A percentile compares a stretch with the other conserved stretches of the same genome.
Evolutionary conservation across 2,888 invertebrate genomes (phyloP).

Genomic region (Polyommatus icarus): DNA sequence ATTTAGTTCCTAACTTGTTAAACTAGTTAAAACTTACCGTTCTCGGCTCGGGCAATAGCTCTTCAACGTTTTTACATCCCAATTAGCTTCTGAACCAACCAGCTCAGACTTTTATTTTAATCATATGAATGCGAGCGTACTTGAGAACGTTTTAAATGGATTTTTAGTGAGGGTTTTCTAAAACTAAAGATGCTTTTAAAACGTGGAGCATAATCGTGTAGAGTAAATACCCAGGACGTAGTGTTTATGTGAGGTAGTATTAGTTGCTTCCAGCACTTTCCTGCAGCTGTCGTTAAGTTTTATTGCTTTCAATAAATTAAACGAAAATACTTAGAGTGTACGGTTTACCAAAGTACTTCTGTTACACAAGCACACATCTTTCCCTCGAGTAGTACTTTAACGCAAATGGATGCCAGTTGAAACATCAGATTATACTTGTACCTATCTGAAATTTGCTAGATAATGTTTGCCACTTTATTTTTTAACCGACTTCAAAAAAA

Average conservation of each 20-base stretch:
- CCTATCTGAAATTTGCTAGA: neutral
- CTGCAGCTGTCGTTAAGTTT: neutral
- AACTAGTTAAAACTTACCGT: neutral
- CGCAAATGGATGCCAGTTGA: neutral
- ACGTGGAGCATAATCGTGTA: neutral
- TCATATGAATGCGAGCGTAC: slow-evolving; percentile 6
- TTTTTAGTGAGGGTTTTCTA: neutral
- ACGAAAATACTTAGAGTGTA: neutral
- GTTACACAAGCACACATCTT: neutral
- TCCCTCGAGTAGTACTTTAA: neutral
- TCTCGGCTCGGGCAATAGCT: neutral
- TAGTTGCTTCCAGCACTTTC: neutral
- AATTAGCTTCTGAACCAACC: slow-evolving; percentile 5
- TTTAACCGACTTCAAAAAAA: too few species aligned
- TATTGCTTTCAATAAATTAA: neutral
- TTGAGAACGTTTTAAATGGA: neutral
- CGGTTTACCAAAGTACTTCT: neutral
- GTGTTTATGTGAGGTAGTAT: neutral
- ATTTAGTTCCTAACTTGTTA: slow-evolving; percentile 8
- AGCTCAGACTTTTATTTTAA: neutral
- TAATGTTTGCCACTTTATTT: neutral
- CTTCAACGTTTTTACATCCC: slow-evolving; percentile 21
- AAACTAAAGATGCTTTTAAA: neutral
- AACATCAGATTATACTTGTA: neutral
- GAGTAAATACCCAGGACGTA: neutral